Base-by-base conservation (phyloP, 53 echinoderm and acorn worm genomes). In the Apostichopus leukothele region DNA sequence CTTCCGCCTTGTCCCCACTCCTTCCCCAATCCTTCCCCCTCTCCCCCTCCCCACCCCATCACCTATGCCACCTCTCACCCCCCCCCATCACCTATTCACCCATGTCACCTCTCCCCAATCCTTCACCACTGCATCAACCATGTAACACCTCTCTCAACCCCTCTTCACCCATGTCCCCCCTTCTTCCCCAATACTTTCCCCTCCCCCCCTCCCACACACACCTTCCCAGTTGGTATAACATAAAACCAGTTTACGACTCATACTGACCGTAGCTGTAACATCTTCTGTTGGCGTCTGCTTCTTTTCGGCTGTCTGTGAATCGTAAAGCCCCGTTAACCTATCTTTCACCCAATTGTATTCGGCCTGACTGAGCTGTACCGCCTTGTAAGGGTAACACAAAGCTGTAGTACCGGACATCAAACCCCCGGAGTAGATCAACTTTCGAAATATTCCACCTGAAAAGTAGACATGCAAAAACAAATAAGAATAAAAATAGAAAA, bases 321-420 rank as follows among this genome's bases (percentile, higher is more conserved):
- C 75, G 76, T 88, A 83, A 26, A 92, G 51, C 22, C 89, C 74
- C 55, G 86, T 75, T 53, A 90, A 74, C 68, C 86, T 92, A 4
- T 88, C 81, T 78, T 94, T 90, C 76, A 92, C 89, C 92, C 94
- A 87, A 14, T 91, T 89, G 78, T 89, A 91, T 86, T 96, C 96
- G 19, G 93, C 91, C 76, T 95, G 92, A 59, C 91, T 80, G 5
- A 96, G 91, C 81, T 84, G 83, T 1, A 96, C 96, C n/a, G 92
- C 92, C 67, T 96, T 93, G 86, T 96, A 95, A 1, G 96, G 96
- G 85, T 96, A 96, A 87, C 96, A 96, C 26, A 96, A 55, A 50
- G 96, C 93, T 16, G 95, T 90, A 1, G 96, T 89, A 52, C 92
- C 95, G 4, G 93, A 73, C 92, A 93, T 91, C 74, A 96, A 68